phyloP scores from a whole-genome alignment of 2,797 vertebrate species.

The Yasuhikotakia modesta region DNA sequence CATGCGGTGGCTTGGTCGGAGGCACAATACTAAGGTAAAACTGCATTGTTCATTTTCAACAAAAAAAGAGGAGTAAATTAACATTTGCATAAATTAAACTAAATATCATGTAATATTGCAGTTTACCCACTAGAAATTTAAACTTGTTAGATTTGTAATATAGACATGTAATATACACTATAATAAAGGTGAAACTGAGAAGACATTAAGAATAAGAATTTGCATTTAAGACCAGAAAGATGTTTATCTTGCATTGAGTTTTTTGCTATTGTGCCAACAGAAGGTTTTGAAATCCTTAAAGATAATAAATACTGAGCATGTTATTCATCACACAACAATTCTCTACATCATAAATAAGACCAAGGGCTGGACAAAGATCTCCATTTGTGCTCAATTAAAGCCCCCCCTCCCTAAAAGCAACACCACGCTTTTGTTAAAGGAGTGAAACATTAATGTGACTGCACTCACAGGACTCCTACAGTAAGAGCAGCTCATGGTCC shows the following conservation, averaged over 20 bases:
- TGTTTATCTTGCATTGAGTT: conserved; percentile 62
- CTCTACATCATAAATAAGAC: conserved; percentile 59
- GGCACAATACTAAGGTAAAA: conserved; percentile 78
- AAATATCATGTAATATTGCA: conserved; percentile 74
- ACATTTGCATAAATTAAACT: conserved; percentile 81
- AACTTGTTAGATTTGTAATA: conserved; percentile 64
- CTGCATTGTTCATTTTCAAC: conserved; percentile 65
- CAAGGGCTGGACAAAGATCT: conserved; percentile 21
- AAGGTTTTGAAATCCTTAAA: conserved; percentile 59
- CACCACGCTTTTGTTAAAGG: conserved; percentile 13
- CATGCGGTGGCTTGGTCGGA: conserved; percentile 84
- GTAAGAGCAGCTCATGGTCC: background rate
- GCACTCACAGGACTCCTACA: conserved; percentile 8
- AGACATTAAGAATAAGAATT: conserved; percentile 58
- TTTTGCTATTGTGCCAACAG: conserved; percentile 53
- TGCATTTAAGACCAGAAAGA: conserved; percentile 71
- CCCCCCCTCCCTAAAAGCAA: conserved; percentile 11
- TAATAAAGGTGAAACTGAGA: conserved; percentile 66
- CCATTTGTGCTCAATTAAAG: background rate
- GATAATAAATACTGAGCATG: conserved; percentile 67
- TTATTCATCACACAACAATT: conserved; percentile 60
- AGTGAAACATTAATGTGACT: conserved; percentile 6
- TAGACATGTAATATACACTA: conserved; percentile 61
- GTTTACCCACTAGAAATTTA: conserved; percentile 69
- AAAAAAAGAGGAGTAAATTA: conserved; percentile 37